phyloP scores from a whole-genome alignment of 2,113 vertebrate species.

The Rissa tridactyla region DNA sequence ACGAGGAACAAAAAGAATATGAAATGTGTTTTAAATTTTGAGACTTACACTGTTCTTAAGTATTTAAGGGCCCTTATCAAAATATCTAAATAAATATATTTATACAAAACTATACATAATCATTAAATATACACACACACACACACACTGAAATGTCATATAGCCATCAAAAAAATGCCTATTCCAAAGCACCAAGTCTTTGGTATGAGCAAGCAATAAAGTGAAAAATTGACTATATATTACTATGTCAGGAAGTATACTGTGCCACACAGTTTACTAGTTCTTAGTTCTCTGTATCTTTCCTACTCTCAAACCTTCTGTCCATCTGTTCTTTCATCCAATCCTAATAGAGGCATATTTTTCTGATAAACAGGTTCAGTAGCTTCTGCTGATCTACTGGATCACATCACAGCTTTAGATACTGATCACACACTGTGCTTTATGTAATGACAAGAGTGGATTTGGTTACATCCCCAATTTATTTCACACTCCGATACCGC shows the following conservation, averaged over 20 bases:
- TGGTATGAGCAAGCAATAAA: not conserved
- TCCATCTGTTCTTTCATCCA: not conserved
- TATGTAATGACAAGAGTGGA: not conserved
- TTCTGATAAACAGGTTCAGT: not conserved
- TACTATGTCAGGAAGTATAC: not conserved
- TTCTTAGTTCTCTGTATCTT: not conserved
- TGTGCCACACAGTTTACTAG: not conserved
- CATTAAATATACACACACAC: not conserved
- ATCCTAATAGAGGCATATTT: not conserved
- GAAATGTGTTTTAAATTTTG: conserved; percentile 14
- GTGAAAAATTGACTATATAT: not conserved
- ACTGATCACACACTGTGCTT: not conserved
- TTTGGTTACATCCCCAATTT: not conserved
- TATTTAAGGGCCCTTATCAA: not conserved
- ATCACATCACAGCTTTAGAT: not conserved
- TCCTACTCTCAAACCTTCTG: not conserved
- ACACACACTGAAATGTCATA: not conserved
- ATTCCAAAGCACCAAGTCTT: not conserved
- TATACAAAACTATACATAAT: not conserved
- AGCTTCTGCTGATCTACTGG: not conserved
- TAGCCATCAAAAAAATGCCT: not conserved
- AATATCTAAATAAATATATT: not conserved
- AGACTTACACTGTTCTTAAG: not conserved
- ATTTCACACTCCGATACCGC: not conserved
- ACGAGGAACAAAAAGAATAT: not conserved